Conservation (phyloP, 2,888 invertebrate genomes). For the Cheilosia vernalis region DNA sequence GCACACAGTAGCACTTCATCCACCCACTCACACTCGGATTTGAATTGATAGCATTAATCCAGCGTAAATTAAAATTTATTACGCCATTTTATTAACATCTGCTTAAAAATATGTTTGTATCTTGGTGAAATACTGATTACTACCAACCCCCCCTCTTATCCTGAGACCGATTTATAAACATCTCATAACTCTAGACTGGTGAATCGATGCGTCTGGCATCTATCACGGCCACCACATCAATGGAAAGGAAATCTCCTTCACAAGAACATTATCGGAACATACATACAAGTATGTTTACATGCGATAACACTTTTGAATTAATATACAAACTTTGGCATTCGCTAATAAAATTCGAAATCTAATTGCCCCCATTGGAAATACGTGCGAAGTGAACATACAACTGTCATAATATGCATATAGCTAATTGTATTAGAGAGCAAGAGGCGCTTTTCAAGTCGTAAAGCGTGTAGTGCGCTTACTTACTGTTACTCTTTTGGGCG, state of each 20-base stretch:
- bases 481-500: too few species aligned
- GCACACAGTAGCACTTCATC: neutral
- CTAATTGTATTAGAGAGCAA: neutral
- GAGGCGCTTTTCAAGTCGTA: neutral
- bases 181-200: slow-evolving; percentile 19
- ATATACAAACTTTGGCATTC: slow-evolving; percentile 60
- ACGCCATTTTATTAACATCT: slow-evolving; percentile 69
- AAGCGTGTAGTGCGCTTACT: too few species aligned
- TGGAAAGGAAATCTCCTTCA: slow-evolving; percentile 35
- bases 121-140: slow-evolving; percentile 33
- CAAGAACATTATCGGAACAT: slow-evolving; percentile 37
- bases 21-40: slow-evolving; percentile 30
- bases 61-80: slow-evolving; percentile 68
- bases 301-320: slow-evolving; percentile 47
- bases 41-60: slow-evolving; percentile 57
- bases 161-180: slow-evolving; percentile 50
- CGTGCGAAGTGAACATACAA: neutral
- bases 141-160: slow-evolving; percentile 10
- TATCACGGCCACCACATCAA: slow-evolving; percentile 60
- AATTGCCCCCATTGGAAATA: slow-evolving; percentile 58
- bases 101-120: slow-evolving; percentile 63
- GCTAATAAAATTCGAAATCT: slow-evolving; percentile 68
- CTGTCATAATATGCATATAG: too few species aligned
- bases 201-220: slow-evolving; percentile 49
- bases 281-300: slow-evolving; percentile 55